Evolutionary conservation across 2,797 vertebrate species (phyloP).

Genomic region (Enteromius treurensis): DNA sequence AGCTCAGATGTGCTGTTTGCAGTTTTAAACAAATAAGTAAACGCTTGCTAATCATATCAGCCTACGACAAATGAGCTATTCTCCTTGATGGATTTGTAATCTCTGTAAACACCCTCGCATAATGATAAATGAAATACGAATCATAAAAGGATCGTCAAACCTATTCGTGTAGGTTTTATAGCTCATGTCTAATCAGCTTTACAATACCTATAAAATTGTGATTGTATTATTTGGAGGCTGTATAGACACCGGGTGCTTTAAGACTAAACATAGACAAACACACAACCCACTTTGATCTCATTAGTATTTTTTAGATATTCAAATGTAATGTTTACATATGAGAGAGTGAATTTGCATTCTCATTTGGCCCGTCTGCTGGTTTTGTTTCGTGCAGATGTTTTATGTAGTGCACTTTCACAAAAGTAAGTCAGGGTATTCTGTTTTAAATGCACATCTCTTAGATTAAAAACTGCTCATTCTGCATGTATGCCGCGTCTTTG

Average conservation of each 20-base stretch:
- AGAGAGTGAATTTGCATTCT: neutral
- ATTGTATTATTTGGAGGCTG: neutral
- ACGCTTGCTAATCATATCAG: constrained; percentile 49
- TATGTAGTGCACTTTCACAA: neutral
- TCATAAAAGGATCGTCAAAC: constrained; percentile 32
- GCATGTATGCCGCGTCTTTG: too few relatives aligned
- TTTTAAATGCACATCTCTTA: neutral
- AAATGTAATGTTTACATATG: neutral
- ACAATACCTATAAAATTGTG: neutral
- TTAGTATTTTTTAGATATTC: neutral
- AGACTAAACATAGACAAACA: neutral
- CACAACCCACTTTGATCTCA: neutral
- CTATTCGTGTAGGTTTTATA: constrained; percentile 1
- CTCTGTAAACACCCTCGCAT: constrained; percentile 21
- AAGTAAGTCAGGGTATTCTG: neutral
- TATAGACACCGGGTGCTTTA: neutral
- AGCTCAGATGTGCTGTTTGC: constrained; percentile 41
- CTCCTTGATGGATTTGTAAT: constrained; percentile 25
- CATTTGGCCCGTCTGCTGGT: neutral
- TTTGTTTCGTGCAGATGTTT: neutral
- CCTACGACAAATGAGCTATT: constrained; percentile 32
- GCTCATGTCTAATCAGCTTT: constrained; percentile 29
- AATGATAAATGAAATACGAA: constrained; percentile 33
- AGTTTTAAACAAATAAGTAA: constrained; percentile 40
- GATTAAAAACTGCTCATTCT: neutral